These are phyloP conservation scores for Beris chalybata DNA, from an alignment of 2,888 invertebrate genomes.

Conservation along the genomic window DNA sequence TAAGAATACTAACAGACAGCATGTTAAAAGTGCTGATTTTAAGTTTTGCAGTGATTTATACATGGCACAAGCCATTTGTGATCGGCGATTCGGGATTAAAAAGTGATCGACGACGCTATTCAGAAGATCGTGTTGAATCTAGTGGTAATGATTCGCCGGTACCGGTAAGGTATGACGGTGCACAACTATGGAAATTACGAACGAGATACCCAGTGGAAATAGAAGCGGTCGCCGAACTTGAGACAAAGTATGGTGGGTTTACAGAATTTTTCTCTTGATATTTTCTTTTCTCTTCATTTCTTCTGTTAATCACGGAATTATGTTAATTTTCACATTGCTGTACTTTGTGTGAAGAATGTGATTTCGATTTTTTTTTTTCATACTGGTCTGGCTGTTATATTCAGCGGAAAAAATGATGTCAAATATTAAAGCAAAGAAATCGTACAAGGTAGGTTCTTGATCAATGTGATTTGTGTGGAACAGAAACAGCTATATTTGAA, in stretches of 20 bases:
- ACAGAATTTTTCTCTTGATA: no score
- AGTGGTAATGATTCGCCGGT: slow-evolving; percentile 27
- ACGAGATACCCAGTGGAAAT: slow-evolving; percentile 59
- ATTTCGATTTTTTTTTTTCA: no score
- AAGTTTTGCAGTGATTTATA: slow-evolving; percentile 1
- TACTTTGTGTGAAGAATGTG: no score
- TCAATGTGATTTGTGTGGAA: no score
- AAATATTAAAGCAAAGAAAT: no score
- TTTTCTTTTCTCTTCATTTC: no score
- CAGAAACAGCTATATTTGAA: no score
- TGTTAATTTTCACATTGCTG: no score
- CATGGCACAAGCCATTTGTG: background rate
- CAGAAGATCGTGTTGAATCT: background rate
- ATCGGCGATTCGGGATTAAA: background rate
- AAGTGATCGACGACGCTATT: background rate
- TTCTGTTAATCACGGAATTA: no score
- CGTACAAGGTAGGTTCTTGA: no score
- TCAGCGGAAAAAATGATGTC: no score
- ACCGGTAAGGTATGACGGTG: slow-evolving; percentile 69
- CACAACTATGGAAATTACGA: slow-evolving; percentile 74
- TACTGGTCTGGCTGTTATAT: no score
- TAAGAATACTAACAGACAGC: background rate
- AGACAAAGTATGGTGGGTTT: slow-evolving; percentile 62
- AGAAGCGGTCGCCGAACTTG: slow-evolving; percentile 59
- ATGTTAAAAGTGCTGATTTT: slow-evolving; percentile 12